A percentile compares a stretch with the other conserved stretches of the same genome.
These are phyloP conservation scores for Athalia circularis DNA, from an alignment of 2,888 invertebrate species.

Conservation along the genomic window DNA sequence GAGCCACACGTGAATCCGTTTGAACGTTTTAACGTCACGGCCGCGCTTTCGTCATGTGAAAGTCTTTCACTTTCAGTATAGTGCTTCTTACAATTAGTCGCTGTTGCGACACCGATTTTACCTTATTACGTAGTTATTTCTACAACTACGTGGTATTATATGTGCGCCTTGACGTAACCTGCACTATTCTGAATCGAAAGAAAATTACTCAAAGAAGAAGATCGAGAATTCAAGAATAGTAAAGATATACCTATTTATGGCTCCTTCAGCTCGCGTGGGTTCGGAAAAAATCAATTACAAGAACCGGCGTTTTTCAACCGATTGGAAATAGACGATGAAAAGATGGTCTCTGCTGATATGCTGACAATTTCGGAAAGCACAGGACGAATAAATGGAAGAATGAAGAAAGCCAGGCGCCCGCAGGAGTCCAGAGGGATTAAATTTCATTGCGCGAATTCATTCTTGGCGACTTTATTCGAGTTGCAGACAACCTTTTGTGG, in stretches of 20 bases:
- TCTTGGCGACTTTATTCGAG: slow-evolving; percentile 14
- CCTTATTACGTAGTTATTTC: too few relatives aligned
- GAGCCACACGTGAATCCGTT: too few relatives aligned
- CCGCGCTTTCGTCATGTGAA: too few relatives aligned
- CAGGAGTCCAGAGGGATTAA: slow-evolving; percentile 24
- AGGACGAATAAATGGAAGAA: slow-evolving; percentile 24
- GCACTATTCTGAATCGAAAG: too few relatives aligned
- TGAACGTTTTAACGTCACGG: too few relatives aligned
- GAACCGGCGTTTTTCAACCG: not conserved
- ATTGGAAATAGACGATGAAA: slow-evolving; percentile 10
- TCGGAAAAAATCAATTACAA: not conserved
- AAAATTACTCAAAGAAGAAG: too few relatives aligned
- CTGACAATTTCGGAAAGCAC: slow-evolving; percentile 18
- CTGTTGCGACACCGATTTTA: too few relatives aligned
- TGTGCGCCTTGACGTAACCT: too few relatives aligned
- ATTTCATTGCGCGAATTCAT: slow-evolving; percentile 15
- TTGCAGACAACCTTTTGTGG: not conserved
- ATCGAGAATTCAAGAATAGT: too few relatives aligned
- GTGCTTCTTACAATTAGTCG: too few relatives aligned
- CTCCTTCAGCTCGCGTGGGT: not conserved
- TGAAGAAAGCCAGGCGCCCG: slow-evolving; percentile 24
- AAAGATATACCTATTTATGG: not conserved
- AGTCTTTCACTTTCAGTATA: too few relatives aligned
- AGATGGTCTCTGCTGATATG: slow-evolving; percentile 31
- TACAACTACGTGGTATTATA: too few relatives aligned